Base-by-base conservation (phyloP, 2,113 vertebrate genomes). In the Scatophagus argus region DNA sequence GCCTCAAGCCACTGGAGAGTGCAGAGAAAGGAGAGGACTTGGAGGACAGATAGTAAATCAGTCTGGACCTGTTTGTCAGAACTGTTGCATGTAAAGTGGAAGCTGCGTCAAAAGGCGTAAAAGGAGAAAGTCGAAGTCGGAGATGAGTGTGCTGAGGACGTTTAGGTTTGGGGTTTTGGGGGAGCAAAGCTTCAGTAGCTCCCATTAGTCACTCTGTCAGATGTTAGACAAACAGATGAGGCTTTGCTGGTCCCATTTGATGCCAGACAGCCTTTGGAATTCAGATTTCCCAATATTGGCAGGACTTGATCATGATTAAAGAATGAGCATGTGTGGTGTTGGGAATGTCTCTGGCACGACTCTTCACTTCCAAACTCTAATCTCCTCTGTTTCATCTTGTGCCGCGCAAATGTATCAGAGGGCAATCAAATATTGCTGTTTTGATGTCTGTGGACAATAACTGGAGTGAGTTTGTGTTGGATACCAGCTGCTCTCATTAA, bases 231-330 rank as follows among this genome's bases (percentile, higher is more conserved):
- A 52, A 83, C 47, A 71, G 56, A 59, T 14, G 44, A 75, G 60
- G 64, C 78, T 62, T 64, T 5, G 34, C 41, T 64, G 29, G 46
- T 87, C 65, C 70, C 85, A 72, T 87, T 74, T 90, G 82, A 85
- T 74, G 74, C 81, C 3, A 23, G 63, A 54, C 66, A 71, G 79
- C 49, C 74, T 88, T 83, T 88, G 85, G 88, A 89, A 90, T 91
- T 88, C 73, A 74, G 78, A 84, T 86, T 77, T 73, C 49, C 73
- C 51, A 65, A 68, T 85, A 77, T 87, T 93, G 92, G 90, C 92
- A 90, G 64, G 66, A 71, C 38, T 61, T 55, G 73, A 86, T 93
- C 84, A 88, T 92, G 88, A 89, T 92, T 92, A 89, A 92, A 77
- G 77, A 92, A 89, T 84, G 88, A 91, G 77, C 82, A 79, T 90